These are phyloP conservation scores for Drosophila mayaguana DNA, from an alignment of 2,888 invertebrate genomes.

Conservation along the genomic window DNA sequence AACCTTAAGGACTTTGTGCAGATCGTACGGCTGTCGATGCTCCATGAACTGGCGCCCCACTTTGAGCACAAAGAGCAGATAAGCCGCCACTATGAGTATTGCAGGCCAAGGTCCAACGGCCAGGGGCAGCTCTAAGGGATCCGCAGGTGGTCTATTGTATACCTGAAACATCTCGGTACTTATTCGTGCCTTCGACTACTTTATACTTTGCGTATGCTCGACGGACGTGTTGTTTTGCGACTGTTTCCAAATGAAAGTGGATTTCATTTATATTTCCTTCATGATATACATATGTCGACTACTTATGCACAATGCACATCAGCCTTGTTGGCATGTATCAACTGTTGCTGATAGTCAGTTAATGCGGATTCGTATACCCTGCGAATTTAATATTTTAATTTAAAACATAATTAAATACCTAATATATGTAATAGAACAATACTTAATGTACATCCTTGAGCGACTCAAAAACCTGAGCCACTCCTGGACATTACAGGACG, in stretches of 20 bases:
- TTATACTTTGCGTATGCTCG: background rate
- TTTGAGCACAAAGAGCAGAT: slow-evolving; percentile 28
- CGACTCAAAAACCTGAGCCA: too few species aligned
- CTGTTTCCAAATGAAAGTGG: background rate
- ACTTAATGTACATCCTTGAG: too few species aligned
- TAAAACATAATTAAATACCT: too few species aligned
- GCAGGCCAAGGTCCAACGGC: slow-evolving; percentile 15
- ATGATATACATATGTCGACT: background rate
- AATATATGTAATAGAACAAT: too few species aligned
- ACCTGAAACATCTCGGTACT: slow-evolving; percentile 38
- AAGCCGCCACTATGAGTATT: background rate
- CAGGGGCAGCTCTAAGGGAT: slow-evolving; percentile 43
- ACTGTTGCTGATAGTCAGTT: too few species aligned
- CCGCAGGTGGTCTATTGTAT: slow-evolving; percentile 37
- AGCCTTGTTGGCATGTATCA: background rate
- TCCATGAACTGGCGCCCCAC: slow-evolving; percentile 28
- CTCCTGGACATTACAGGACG: too few species aligned
- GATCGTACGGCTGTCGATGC: slow-evolving; percentile 8
- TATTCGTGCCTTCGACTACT: background rate
- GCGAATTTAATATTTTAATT: too few species aligned
- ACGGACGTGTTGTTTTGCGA: background rate
- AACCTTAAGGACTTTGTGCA: slow-evolving; percentile 4
- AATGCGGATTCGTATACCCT: background rate
- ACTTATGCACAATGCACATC: background rate
- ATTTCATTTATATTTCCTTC: background rate